These are phyloP conservation scores for Diadema setosum DNA, from an alignment of 35 echinoderm and acorn worm species.

Conservation along the genomic window DNA sequence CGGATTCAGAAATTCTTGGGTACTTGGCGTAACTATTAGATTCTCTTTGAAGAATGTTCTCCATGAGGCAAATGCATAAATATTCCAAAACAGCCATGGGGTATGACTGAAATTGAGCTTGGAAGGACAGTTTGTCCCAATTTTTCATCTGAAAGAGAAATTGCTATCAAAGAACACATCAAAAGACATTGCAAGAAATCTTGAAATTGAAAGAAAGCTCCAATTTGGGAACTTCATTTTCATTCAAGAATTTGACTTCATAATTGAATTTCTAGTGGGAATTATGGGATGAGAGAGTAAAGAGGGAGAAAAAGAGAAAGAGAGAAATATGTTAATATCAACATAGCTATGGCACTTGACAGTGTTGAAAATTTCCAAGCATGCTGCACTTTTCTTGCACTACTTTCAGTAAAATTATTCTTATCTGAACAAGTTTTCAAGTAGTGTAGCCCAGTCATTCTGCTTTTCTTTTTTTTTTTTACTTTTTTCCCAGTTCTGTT, in stretches of 20 bases:
- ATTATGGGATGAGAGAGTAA: background rate
- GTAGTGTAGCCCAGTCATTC: no score
- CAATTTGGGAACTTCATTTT: conserved; percentile 23
- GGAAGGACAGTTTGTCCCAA: background rate
- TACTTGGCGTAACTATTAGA: no score
- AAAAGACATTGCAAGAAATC: background rate
- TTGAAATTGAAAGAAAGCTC: background rate
- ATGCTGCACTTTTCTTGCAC: no score
- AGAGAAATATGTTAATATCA: conserved; percentile 16
- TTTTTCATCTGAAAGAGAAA: background rate
- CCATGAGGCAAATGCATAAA: no score
- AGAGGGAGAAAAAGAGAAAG: conserved; percentile 22
- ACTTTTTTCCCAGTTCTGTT: no score
- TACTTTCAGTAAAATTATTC: no score
- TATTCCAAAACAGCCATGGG: background rate
- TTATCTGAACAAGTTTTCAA: no score
- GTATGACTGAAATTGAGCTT: background rate
- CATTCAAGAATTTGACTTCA: background rate
- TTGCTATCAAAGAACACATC: background rate
- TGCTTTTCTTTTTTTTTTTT: no score
- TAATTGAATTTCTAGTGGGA: background rate
- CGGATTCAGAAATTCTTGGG: no score
- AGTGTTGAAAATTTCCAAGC: no score
- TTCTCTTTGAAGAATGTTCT: no score
- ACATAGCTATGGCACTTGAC: background rate